Evolutionary conservation across 2,888 invertebrate genomes (phyloP).

Genomic region (Helobdella robusta): DNA sequence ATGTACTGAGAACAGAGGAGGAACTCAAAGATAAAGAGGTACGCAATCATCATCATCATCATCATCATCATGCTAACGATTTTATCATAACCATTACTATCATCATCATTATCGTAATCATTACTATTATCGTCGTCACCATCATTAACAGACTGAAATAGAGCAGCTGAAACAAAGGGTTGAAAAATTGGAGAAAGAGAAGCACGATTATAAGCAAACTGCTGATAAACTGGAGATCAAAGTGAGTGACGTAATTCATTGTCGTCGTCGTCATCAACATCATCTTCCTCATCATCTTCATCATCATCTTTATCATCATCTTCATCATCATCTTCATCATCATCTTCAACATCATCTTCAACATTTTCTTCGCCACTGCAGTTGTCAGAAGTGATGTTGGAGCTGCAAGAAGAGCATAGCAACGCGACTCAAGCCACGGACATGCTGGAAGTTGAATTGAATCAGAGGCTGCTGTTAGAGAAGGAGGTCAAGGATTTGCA

Average conservation of each 20-base stretch:
- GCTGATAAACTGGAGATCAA: conserved; percentile 81
- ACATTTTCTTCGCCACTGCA: conserved; percentile 49
- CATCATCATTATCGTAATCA: not conserved
- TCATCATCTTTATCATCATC: too few relatives aligned
- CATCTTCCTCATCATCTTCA: too few relatives aligned
- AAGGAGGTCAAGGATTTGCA: conserved; percentile 75
- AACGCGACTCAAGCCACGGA: conserved; percentile 79
- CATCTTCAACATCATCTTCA: too few relatives aligned
- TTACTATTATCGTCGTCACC: not conserved
- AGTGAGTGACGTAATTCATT: conserved; percentile 55
- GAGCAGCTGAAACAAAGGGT: conserved; percentile 69
- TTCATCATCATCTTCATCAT: too few relatives aligned
- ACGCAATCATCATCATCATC: conserved; percentile 18
- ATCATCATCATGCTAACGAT: not conserved
- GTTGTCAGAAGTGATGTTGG: conserved; percentile 81
- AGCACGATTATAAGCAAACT: conserved; percentile 72
- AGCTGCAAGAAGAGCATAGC: conserved; percentile 82
- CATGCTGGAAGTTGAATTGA: conserved; percentile 77
- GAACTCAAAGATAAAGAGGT: conserved; percentile 77
- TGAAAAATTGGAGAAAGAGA: conserved; percentile 77
- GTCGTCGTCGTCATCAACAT: too few relatives aligned
- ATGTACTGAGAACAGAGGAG: conserved; percentile 86
- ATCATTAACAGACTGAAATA: conserved; percentile 66
- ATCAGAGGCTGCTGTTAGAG: conserved; percentile 72
- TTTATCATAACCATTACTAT: not conserved